phyloP scores from a whole-genome alignment of 2,797 vertebrate genomes.

The Cryptoprocta ferox region DNA sequence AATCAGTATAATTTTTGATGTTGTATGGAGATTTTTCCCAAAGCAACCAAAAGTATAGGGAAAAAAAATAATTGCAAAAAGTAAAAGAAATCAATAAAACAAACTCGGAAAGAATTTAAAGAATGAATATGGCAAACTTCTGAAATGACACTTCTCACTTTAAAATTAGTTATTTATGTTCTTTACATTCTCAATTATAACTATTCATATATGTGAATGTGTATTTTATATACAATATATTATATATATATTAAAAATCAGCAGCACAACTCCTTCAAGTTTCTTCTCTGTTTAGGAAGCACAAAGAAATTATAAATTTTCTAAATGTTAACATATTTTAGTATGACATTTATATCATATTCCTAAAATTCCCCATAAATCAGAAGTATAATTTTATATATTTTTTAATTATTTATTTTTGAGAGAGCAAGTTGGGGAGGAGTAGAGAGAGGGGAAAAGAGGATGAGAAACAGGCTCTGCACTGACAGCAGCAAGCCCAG shows the following conservation, averaged over 20 bases:
- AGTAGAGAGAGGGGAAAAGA: too few relatives aligned
- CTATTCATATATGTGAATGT: not conserved
- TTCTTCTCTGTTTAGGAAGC: not conserved
- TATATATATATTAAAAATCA: not conserved
- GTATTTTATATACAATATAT: not conserved
- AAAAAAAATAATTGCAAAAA: not conserved
- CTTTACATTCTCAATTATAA: constrained; percentile 29
- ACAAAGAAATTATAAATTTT: not conserved
- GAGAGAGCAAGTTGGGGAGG: too few relatives aligned
- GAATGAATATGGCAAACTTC: constrained; percentile 12
- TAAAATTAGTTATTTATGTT: constrained; percentile 8
- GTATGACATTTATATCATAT: not conserved
- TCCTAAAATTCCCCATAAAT: not conserved
- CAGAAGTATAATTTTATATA: not conserved
- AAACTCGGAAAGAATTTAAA: not conserved
- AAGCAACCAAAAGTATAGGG: not conserved
- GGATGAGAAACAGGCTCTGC: too few relatives aligned
- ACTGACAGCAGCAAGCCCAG: too few relatives aligned
- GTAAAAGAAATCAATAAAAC: not conserved
- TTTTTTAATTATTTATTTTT: too few relatives aligned
- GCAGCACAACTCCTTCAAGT: not conserved
- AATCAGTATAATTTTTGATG: not conserved
- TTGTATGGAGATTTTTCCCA: not conserved
- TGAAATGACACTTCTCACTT: constrained; percentile 36
- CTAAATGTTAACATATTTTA: not conserved